Base-by-base conservation (phyloP, 2,888 invertebrate species). In the Cryptophagus acutangulus region DNA sequence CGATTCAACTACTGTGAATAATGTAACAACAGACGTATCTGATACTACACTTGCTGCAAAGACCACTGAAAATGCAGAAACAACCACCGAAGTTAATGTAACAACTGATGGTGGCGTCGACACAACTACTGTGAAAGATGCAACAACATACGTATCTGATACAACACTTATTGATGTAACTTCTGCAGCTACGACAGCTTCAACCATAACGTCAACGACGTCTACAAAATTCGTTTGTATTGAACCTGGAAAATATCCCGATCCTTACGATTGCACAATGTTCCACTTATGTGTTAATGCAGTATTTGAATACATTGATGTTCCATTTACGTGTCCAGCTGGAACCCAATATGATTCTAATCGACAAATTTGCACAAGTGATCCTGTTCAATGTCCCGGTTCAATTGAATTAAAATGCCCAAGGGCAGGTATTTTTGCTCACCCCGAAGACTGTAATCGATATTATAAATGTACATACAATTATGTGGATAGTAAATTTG, bases 381-480 rank as follows among this genome's bases (percentile, higher is more conserved):
- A 53, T 34, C 58, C 59, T 1, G 61, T 63, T 4, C 62, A 61
- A 45, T 63, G 63, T 48, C 62, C 61, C 9, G 49, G 57, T 9
- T 58, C 58, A 25, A 17, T 39, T 10, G 31, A 38, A 16, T 38
- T 64, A 14, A 36, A 33, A n/a, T 66, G 66, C 36, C 45, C 56
- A 17, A 50, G 45, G n/a, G 61, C 69, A n/a, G 76, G 76, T 1
- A 70, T 65, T 51, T 75, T 72, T 54, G 60, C 71, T 2, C 73
- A 76, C 56, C 66, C 64, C 10, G 52, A 61, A 17, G 67, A 76
- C 50, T 76, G 76, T 43, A 70, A 67, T 35, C 72, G 71, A 53
- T 77, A 74, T 55, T 77, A 75, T 49, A 68, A 71, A 34, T 78
- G 77, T 48, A 57, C 66, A 48, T 77, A 74, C 55, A 73, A 73